Percentiles rank a stretch among this genome's conserved stretches.
These are phyloP conservation scores for Sisyra nigra DNA, from an alignment of 2,888 invertebrate species.

Conservation along the genomic window DNA sequence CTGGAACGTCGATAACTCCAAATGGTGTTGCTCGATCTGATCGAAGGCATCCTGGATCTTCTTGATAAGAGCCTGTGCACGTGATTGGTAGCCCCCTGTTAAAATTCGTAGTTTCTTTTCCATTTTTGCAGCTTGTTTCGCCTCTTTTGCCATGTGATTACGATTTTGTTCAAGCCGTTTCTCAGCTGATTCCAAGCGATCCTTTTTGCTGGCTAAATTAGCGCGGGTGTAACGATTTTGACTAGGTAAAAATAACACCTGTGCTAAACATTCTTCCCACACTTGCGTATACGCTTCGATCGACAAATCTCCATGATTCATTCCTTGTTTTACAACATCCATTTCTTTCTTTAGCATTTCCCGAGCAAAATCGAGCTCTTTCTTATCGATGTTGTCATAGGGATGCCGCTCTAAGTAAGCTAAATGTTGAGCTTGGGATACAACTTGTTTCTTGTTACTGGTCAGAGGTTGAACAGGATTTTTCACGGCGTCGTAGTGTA, in stretches of 20 bases:
- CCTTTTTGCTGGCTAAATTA: conserved; percentile 89
- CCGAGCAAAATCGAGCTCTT: conserved; percentile 51
- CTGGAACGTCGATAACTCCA: conserved; percentile 83
- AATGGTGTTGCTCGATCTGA: conserved; percentile 75
- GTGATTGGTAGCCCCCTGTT: conserved; percentile 74
- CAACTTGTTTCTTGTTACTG: conserved; percentile 35
- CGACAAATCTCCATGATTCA: conserved; percentile 90
- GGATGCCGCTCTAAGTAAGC: conserved; percentile 77
- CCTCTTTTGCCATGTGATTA: conserved; percentile 91
- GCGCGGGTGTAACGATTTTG: conserved; percentile 89
- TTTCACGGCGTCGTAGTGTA: conserved; percentile 75
- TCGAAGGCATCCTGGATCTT: conserved; percentile 75
- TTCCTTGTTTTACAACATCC: conserved; percentile 77
- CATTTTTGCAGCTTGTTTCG: conserved; percentile 91
- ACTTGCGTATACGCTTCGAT: conserved; percentile 86
- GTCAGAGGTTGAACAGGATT: conserved; percentile 39
- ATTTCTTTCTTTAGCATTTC: conserved; percentile 62
- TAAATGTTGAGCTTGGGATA: conserved; percentile 51
- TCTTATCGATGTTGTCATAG: conserved; percentile 53
- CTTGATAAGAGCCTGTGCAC: conserved; percentile 70
- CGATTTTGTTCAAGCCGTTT: conserved; percentile 86
- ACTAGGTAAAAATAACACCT: conserved; percentile 81
- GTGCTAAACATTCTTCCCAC: conserved; percentile 92
- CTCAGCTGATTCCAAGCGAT: conserved; percentile 84
- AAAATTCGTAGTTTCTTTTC: conserved; percentile 94